Evolutionary conservation across 2,797 vertebrate species (phyloP), one percentile per base, ranked within the genome.

Genomic region (Smutsia temminckii): DNA sequence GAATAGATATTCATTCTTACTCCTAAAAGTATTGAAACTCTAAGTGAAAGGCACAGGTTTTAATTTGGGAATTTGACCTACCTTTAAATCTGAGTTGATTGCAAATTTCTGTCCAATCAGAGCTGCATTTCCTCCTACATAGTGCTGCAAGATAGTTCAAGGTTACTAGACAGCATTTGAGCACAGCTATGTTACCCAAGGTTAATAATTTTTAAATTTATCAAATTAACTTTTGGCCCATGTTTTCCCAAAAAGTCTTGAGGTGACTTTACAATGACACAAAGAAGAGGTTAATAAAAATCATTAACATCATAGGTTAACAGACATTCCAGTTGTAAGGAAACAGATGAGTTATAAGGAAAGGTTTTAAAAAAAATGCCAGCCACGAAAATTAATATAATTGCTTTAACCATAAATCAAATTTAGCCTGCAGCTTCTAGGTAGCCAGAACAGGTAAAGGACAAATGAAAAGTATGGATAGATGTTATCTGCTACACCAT

Each of bases 51-150:
- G 18, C 7, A 83, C 4, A 79, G 6, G 21, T 93, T 94, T 97
- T 91, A 90, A 74, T 68, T 29, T 64, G 61, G 75, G 55, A 91
- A 49, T 95, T 20, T 81, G 77, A 3, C 95, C 29, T 98, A 99
- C 99, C 99, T 99, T 99, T 68, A 99, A 95, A 92, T 99, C 98
- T 79, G 99, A 98, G 92, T 99, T 98, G 79, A 98, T 97, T 0
- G 99, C 99, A 7, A 99, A 98, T 98, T 99, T 99, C 99, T 99
- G 99, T 91, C 99, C 99, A 84, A 99, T 99, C 78, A 99, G 99
- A 97, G 99, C 99, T 85, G 99, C 99, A n/a, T 99, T 99, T 96
- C 99, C 99, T 97, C 99, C 99, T 27, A 99, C 99, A 2, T 99
- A 99, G 57, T 99, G 98, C 99, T 99, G 98, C 12, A 98, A 98